A percentile compares a stretch with the other conserved stretches of the same genome.
Evolutionary conservation across 2,113 vertebrate genomes (phyloP).

Genomic region (Triplophysa siluroides): DNA sequence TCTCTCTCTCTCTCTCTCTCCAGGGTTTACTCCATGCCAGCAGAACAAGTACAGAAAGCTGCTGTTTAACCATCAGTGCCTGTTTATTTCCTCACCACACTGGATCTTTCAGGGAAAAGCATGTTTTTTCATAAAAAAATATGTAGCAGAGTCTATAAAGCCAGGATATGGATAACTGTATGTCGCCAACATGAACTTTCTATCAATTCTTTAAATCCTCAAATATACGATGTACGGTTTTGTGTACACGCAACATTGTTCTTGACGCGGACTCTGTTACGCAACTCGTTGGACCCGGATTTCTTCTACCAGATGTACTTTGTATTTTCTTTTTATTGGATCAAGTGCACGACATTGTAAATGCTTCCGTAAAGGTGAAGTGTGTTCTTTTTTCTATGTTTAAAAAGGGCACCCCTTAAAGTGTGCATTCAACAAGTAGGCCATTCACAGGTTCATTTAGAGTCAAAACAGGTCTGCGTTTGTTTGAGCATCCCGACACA

Average conservation of each 20-base stretch:
- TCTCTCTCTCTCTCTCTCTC: constrained; percentile 31
- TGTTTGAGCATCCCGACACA: background rate
- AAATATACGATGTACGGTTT: background rate
- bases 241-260: background rate
- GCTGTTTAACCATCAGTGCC: constrained; percentile 59
- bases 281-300: background rate
- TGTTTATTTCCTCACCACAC: constrained; percentile 20
- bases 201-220: background rate
- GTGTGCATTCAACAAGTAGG: background rate
- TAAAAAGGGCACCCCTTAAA: background rate
- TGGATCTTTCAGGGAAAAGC: constrained; percentile 42
- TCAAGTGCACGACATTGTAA: background rate
- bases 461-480: background rate
- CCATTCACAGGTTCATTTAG: constrained; percentile 7
- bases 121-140: background rate
- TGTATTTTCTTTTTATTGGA: background rate
- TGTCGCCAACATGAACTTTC: background rate
- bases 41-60: constrained; percentile 73
- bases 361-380: background rate
- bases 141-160: background rate
- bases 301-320: background rate
- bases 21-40: constrained; percentile 74
- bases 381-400: background rate
- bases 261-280: background rate
- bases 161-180: background rate